These are phyloP conservation scores for Lordiphosa collinella DNA, from an alignment of 1,140 invertebrate species.

Conservation along the genomic window DNA sequence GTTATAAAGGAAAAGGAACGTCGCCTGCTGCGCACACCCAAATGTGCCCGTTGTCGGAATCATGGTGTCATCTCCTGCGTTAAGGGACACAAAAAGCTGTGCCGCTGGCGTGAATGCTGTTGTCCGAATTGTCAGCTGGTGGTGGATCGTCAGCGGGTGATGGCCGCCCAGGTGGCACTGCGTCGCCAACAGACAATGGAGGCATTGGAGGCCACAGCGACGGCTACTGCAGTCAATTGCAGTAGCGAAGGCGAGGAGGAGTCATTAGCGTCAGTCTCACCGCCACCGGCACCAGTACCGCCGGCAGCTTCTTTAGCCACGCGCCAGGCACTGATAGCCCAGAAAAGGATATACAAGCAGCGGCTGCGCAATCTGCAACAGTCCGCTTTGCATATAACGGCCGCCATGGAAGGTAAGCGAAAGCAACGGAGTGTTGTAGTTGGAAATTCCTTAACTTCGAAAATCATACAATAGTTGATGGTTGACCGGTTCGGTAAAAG, in stretches of 20 bases:
- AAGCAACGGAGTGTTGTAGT: too few species aligned
- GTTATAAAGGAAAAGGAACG: slow-evolving; percentile 41
- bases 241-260: slow-evolving; percentile 48
- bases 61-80: slow-evolving; percentile 93
- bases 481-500: too few species aligned
- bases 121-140: slow-evolving; percentile 93
- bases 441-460: too few species aligned
- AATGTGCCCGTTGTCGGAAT: slow-evolving; percentile 93
- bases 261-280: slow-evolving; percentile 14
- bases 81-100: slow-evolving; percentile 91
- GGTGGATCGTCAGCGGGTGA: slow-evolving; percentile 91
- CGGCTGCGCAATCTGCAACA: slow-evolving; percentile 83
- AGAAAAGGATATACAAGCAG: slow-evolving; percentile 83
- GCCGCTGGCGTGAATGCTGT: slow-evolving; percentile 89
- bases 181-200: slow-evolving; percentile 84
- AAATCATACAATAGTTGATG: too few species aligned
- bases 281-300: slow-evolving; percentile 12
- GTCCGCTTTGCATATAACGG: slow-evolving; percentile 78
- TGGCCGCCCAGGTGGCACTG: slow-evolving; percentile 91
- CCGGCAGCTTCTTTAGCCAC: slow-evolving; percentile 31
- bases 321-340: slow-evolving; percentile 80
- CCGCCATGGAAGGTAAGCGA: slow-evolving; percentile 78
- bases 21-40: slow-evolving; percentile 85
- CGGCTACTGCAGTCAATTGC: background rate
- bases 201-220: slow-evolving; percentile 38